These are phyloP conservation scores for Patella caerulea DNA, from an alignment of 2,888 invertebrate species.

Conservation along the genomic window DNA sequence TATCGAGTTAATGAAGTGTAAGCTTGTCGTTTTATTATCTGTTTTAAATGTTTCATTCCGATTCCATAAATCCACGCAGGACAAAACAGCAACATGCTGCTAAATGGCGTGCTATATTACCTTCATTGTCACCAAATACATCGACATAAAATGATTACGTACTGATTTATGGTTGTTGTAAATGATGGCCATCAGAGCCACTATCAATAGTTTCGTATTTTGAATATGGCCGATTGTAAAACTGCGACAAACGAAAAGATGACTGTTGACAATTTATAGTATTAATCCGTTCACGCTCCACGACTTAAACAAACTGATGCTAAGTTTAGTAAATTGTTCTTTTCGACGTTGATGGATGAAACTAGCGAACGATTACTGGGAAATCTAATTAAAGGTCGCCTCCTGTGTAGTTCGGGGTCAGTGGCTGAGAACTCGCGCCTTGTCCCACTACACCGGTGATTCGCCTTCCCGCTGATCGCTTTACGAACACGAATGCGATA, in stretches of 20 bases:
- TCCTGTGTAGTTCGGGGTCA: not conserved
- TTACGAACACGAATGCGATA: conserved; percentile 26
- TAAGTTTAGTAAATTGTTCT: conserved; percentile 10
- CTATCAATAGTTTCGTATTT: conserved; percentile 7
- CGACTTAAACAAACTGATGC: conserved; percentile 7
- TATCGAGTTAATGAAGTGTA: too few relatives aligned
- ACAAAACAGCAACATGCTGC: conserved; percentile 7
- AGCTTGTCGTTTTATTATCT: too few relatives aligned
- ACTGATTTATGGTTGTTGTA: conserved; percentile 1
- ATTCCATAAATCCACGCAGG: not conserved
- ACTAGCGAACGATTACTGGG: not conserved
- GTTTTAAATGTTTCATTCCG: conserved; percentile 1
- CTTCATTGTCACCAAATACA: not conserved
- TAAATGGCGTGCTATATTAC: conserved; percentile 2
- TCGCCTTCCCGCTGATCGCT: conserved; percentile 19
- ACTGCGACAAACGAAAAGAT: not conserved
- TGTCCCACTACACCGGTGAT: not conserved
- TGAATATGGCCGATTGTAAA: not conserved
- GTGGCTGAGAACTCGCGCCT: conserved; percentile 9
- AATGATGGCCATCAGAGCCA: not conserved
- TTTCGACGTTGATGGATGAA: conserved; percentile 9
- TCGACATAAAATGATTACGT: conserved; percentile 9
- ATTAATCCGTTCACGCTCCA: not conserved
- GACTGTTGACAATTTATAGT: conserved; percentile 5
- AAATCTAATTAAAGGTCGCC: conserved; percentile 5